Conservation (phyloP, 2,888 invertebrate species). For the Scelioninae gen. 2 region DNA sequence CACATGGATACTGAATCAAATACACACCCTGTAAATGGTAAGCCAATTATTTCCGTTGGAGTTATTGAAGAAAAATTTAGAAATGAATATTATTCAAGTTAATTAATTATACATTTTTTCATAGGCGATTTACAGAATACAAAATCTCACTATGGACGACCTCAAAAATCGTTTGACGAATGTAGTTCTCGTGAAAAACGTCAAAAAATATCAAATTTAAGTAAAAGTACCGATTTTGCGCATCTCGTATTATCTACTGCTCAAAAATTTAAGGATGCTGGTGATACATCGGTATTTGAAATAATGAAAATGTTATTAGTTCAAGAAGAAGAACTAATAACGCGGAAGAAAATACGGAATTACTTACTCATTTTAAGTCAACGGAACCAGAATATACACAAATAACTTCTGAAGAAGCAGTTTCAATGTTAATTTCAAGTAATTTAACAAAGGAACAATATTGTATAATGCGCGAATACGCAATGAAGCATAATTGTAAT, state of each 20-base stretch:
- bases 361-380: no score
- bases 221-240: not conserved
- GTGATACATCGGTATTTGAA: not conserved
- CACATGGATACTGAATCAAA: no score
- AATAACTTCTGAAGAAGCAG: slow-evolving; percentile 8
- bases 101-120: no score
- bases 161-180: slow-evolving; percentile 5
- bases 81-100: no score
- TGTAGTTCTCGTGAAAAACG: slow-evolving; percentile 5
- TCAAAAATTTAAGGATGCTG: not conserved
- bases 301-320: no score
- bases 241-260: not conserved
- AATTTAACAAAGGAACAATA: slow-evolving; percentile 15
- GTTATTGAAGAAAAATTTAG: no score
- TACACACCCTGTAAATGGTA: no score
- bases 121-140: slow-evolving; percentile 31
- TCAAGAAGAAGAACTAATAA: no score
- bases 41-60: no score
- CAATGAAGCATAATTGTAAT: not conserved
- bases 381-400: no score
- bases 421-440: not conserved
- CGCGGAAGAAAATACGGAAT: not conserved
- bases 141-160: not conserved
- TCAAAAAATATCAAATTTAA: not conserved
- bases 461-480: not conserved